Percentiles rank a stretch among this genome's conserved stretches.
Conservation (phyloP, 1,140 invertebrate species). For the Nymphalis io region DNA sequence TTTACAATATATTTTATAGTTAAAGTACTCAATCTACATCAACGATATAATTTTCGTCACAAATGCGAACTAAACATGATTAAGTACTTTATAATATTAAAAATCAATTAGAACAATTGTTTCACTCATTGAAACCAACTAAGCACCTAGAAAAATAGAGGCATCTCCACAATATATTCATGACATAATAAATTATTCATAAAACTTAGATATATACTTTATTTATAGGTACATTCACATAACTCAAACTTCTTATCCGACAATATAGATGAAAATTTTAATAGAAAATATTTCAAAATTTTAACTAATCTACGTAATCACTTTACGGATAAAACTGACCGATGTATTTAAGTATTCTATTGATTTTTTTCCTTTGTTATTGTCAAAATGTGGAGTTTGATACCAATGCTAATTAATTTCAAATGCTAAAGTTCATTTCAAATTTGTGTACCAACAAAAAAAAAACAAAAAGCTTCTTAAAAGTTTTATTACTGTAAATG, state of each 20-base stretch:
- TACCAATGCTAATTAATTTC: slow-evolving; percentile 3
- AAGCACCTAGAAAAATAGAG: too few relatives aligned
- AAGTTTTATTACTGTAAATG: neutral
- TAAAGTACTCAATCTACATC: too few relatives aligned
- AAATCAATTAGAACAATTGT: too few relatives aligned
- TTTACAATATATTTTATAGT: too few relatives aligned
- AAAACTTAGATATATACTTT: too few relatives aligned
- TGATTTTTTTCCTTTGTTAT: neutral
- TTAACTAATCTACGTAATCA: neutral
- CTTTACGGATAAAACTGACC: neutral
- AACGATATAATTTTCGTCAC: too few relatives aligned
- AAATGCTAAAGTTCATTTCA: slow-evolving; percentile 15
- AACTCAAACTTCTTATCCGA: neutral
- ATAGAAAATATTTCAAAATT: neutral
- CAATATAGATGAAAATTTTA: neutral
- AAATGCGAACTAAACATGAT: too few relatives aligned
- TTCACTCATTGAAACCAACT: too few relatives aligned
- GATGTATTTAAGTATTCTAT: neutral
- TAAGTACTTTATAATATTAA: too few relatives aligned
- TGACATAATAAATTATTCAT: too few relatives aligned
- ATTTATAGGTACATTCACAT: too few relatives aligned
- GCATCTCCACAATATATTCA: too few relatives aligned
- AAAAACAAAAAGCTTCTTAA: neutral
- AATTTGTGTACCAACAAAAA: neutral
- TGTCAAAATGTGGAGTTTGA: neutral